Percentiles rank a stretch among this genome's conserved stretches.
These are phyloP conservation scores for Microplitis manilae DNA, from an alignment of 2,888 invertebrate species.

Conservation along the genomic window DNA sequence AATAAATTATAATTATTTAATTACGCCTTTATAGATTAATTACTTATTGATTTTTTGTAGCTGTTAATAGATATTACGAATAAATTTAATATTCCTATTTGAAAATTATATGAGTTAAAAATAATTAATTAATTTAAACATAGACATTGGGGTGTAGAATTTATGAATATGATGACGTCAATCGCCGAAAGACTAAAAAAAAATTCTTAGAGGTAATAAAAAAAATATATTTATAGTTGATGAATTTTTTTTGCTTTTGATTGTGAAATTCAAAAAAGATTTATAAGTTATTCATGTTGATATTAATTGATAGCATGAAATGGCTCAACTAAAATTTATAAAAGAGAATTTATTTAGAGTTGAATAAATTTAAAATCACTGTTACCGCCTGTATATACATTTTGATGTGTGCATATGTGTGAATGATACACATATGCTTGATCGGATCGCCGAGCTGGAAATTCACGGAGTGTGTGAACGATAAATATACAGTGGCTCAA, in stretches of 20 bases:
- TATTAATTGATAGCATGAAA: conserved; percentile 1
- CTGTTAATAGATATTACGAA: too few species aligned
- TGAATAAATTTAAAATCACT: conserved; percentile 22
- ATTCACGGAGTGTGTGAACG: conserved; percentile 16
- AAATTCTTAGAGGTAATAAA: neutral
- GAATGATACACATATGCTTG: conserved; percentile 27
- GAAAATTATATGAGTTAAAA: too few species aligned
- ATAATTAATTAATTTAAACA: too few species aligned
- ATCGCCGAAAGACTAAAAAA: neutral
- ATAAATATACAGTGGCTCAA: conserved; percentile 34
- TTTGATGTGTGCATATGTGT: conserved; percentile 24
- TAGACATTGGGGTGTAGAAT: too few species aligned
- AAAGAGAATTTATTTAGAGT: conserved; percentile 6
- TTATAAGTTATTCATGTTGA: neutral
- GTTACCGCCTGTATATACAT: conserved; percentile 34
- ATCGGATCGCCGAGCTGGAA: conserved; percentile 35
- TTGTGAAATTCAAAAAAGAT: neutral
- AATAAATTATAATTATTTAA: neutral
- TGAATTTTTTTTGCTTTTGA: neutral
- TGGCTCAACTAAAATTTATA: neutral
- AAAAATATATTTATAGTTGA: neutral
- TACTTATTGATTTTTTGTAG: too few species aligned
- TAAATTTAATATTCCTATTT: too few species aligned
- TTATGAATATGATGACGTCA: neutral
- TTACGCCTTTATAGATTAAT: neutral